Percentiles rank a stretch among this genome's conserved stretches.
These are phyloP conservation scores for Apocrypta bakeri DNA, from an alignment of 1,140 invertebrate genomes.

Conservation along the genomic window DNA sequence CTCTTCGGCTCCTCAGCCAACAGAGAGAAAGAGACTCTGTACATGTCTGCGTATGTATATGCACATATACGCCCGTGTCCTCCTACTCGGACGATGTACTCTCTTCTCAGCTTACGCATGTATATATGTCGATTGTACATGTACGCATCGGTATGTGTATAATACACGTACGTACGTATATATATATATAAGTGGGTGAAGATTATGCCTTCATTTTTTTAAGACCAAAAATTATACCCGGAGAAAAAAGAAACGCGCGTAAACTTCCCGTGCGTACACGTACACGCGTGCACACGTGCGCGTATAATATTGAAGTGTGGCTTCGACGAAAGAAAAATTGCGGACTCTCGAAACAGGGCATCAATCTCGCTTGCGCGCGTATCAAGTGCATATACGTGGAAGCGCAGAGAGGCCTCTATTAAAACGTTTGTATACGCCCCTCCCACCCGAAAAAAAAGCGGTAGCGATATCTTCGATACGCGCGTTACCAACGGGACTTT, in stretches of 20 bases:
- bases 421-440: constrained; percentile 25
- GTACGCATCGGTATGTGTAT: too few relatives aligned
- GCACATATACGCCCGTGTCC: not conserved
- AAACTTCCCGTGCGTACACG: not conserved
- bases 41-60: not conserved
- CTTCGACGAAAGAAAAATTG: not conserved
- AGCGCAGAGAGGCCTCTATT: constrained; percentile 21
- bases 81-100: constrained; percentile 13
- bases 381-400: constrained; percentile 8
- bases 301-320: too few relatives aligned
- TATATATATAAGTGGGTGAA: too few relatives aligned
- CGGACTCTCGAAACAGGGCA: not conserved
- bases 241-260: not conserved
- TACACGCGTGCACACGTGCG: too few relatives aligned
- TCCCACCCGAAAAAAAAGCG: constrained; percentile 20
- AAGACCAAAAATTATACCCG: too few relatives aligned
- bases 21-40: not conserved
- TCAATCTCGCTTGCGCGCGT: not conserved
- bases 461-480: constrained; percentile 18
- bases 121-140: not conserved
- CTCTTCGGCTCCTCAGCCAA: not conserved
- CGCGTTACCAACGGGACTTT: constrained; percentile 34
- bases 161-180: too few relatives aligned
- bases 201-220: too few relatives aligned
- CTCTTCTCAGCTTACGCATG: not conserved